phyloP scores from a whole-genome alignment of 2,797 vertebrate genomes.

The Naso thynnoides region DNA sequence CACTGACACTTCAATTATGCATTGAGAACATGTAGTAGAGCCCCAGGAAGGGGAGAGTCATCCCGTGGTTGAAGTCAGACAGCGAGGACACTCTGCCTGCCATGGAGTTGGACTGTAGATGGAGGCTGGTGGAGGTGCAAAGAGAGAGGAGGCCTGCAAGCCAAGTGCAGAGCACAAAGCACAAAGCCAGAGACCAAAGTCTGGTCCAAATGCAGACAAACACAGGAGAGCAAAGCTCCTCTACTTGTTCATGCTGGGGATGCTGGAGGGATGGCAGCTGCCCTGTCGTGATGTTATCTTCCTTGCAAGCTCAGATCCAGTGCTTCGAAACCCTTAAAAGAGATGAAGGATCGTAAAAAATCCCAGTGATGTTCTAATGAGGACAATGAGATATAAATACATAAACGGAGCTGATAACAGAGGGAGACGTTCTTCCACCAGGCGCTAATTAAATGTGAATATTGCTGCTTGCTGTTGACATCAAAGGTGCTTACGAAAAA shows the following conservation, averaged over 20 bases:
- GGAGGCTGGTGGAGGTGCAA: conserved; percentile 31
- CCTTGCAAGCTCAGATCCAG: conserved; percentile 19
- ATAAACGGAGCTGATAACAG: conserved; percentile 62
- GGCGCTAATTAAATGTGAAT: conserved; percentile 70
- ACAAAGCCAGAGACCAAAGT: conserved; percentile 51
- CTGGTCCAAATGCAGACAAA: conserved; percentile 57
- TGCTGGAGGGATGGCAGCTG: conserved; percentile 51
- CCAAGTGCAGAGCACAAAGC: conserved; percentile 42
- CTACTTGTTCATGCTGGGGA: conserved; percentile 52
- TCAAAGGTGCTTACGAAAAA: conserved; percentile 61
- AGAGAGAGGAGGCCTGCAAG: conserved; percentile 33
- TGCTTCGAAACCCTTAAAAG: conserved; percentile 32
- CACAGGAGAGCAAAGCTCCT: conserved; percentile 57
- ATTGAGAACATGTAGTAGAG: conserved; percentile 67
- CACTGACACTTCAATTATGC: conserved; percentile 77
- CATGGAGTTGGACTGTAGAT: conserved; percentile 34
- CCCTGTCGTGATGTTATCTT: conserved; percentile 26
- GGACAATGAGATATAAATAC: conserved; percentile 70
- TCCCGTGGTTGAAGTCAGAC: conserved; percentile 37
- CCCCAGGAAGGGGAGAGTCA: conserved; percentile 46
- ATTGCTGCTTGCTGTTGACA: conserved; percentile 47
- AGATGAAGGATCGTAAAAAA: conserved; percentile 49
- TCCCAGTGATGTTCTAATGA: conserved; percentile 57
- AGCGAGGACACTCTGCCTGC: conserved; percentile 33
- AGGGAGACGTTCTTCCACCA: conserved; percentile 35